A percentile compares a stretch with the other conserved stretches of the same genome.
Conservation (phyloP, 2,888 invertebrate genomes). For the Lasiommata megera region DNA sequence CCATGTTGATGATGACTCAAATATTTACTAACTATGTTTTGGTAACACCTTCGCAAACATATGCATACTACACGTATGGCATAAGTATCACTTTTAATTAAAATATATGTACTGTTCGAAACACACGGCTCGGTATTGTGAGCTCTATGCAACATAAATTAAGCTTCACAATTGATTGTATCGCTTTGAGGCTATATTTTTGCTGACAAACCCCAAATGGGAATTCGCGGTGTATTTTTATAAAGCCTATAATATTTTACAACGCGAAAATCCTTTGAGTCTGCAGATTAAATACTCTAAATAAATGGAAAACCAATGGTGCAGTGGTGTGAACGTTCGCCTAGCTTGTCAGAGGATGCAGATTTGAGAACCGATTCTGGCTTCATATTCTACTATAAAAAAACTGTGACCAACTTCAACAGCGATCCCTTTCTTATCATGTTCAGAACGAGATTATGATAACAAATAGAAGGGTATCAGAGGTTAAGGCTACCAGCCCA, state of each 20-base stretch:
- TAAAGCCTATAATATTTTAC: conserved; percentile 19
- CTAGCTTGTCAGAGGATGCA: neutral
- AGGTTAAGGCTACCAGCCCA: no score
- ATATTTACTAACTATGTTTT: neutral
- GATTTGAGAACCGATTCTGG: no score
- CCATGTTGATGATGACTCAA: no score
- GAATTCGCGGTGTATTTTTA: conserved; percentile 15
- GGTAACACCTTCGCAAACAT: neutral
- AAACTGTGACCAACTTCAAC: no score
- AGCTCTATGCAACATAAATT: neutral
- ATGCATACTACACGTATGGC: neutral
- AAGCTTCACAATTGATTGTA: neutral
- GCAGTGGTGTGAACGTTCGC: neutral
- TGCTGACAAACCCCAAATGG: conserved; percentile 15
- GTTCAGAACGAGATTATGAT: no score
- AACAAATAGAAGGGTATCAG: no score
- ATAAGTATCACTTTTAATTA: neutral
- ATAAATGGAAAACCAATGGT: neutral
- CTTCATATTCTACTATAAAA: no score
- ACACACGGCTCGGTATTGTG: neutral
- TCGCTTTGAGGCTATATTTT: conserved; percentile 4
- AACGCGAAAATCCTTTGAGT: conserved; percentile 1
- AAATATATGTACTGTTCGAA: neutral
- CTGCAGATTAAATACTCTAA: conserved; percentile 1
- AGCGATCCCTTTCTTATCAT: no score